Evolutionary conservation across 1,140 invertebrate species (phyloP), one percentile per base, ranked within the genome.

Genomic region (Drosophila setifemur): DNA sequence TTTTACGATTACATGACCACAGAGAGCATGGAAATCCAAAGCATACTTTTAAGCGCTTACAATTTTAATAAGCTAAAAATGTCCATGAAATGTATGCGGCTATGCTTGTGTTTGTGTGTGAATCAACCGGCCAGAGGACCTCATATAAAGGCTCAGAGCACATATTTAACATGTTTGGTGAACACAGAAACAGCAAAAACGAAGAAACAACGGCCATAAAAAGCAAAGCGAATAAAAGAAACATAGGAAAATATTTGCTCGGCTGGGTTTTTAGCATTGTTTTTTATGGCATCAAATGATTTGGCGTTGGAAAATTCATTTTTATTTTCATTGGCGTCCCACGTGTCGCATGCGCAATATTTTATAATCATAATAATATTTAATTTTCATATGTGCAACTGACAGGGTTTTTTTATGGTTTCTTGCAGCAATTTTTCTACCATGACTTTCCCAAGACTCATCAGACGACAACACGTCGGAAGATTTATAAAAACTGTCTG

Each of bases 361-460:
- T 39, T 63, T 48, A 63, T 19, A 47, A 29, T 37, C 31, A 25
- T 11, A 71, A 73, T 53, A 44, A 49, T 53, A 43, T 71, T 77
- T 40, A 54, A 66, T 53, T 37, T 55, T 12, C 48, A 54, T n/a
- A 42, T 26, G 29, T 18, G 18, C 9, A 16, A 35, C 25, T 49
- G 47, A 49, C 31, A 9, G n/a, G 5, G 7, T 35, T 23, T 54
- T 66, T 43, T 11, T 66, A 4, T 37, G 45, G 35, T 67, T 12
- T 16, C 39, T 79, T 88, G 1, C 67, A 90, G 90, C 90, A 90
- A 90, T 90, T 90, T 83, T 90, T 90, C 71, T 89, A 90, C 71
- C 90, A 90, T 78, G 89, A 90, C 72, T 90, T 90, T 63, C 90
- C 90, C 40, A 86, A 79, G 52, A 72, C 72, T 68, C 88, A 90